These are phyloP conservation scores for Trididemnum miniatum DNA, from an alignment of 23 tunicate species.

Conservation along the genomic window DNA sequence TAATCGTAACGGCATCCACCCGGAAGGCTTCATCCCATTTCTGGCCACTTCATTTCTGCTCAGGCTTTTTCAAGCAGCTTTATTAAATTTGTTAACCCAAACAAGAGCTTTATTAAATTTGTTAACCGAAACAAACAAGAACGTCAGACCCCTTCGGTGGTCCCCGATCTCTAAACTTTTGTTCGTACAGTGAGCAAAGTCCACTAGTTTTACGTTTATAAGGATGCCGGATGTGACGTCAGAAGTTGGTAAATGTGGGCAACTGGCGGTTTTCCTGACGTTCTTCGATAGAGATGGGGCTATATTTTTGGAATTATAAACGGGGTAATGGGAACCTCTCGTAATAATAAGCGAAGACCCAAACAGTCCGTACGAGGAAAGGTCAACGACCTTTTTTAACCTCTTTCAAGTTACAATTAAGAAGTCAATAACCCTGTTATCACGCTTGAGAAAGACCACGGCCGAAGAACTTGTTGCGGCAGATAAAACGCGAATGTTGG, in stretches of 20 bases:
- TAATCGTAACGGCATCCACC: too few relatives aligned
- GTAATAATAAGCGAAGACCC: slow-evolving; percentile 36
- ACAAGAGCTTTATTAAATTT: slow-evolving; percentile 39
- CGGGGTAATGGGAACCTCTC: slow-evolving; percentile 2
- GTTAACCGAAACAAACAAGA: too few relatives aligned
- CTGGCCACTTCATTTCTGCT: too few relatives aligned
- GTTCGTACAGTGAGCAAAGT: slow-evolving; percentile 43
- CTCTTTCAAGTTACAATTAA: too few relatives aligned
- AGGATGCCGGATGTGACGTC: too few relatives aligned
- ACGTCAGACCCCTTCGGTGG: slow-evolving; percentile 29
- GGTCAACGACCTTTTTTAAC: slow-evolving; percentile 1
- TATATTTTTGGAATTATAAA: not conserved
- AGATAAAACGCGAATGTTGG: slow-evolving; percentile 24
- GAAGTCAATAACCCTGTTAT: too few relatives aligned
- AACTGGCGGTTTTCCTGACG: too few relatives aligned
- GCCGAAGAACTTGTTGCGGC: slow-evolving; percentile 47
- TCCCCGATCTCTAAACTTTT: not conserved
- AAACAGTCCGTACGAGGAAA: slow-evolving; percentile 3
- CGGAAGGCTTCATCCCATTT: too few relatives aligned
- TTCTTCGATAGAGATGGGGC: not conserved
- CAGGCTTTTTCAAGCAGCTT: not conserved
- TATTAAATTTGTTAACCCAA: slow-evolving; percentile 34
- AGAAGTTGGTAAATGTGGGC: too few relatives aligned
- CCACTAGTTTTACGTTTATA: slow-evolving; percentile 45
- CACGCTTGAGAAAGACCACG: slow-evolving; percentile 40